Evolutionary conservation across 2,113 vertebrate genomes (phyloP).

Genomic region (Phainopepla nitens): DNA sequence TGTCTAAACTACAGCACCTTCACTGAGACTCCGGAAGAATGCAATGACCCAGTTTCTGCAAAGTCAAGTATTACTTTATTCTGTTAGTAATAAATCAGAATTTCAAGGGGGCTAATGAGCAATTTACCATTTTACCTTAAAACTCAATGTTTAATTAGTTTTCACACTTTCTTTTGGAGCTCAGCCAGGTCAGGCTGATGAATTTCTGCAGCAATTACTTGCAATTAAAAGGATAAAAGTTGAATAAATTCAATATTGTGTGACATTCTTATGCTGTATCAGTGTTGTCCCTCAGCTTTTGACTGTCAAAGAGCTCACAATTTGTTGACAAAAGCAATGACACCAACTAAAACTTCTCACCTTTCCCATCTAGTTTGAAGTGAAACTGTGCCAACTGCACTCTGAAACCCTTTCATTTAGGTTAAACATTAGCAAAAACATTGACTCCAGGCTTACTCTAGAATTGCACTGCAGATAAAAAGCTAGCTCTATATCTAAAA

Average conservation of each 20-base stretch:
- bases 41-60: conserved; percentile 41
- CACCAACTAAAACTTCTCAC: not conserved
- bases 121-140: conserved; percentile 63
- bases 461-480: not conserved
- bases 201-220: conserved; percentile 56
- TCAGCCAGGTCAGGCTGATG: conserved; percentile 42
- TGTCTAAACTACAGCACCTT: not conserved
- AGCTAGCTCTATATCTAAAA: not conserved
- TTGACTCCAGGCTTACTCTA: not conserved
- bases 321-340: not conserved
- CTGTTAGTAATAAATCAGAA: conserved; percentile 42
- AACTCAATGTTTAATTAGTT: conserved; percentile 69
- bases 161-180: conserved; percentile 56
- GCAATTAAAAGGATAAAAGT: conserved; percentile 36
- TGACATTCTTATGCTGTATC: not conserved
- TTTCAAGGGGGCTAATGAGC: conserved; percentile 44
- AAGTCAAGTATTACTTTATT: conserved; percentile 52
- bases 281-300: not conserved
- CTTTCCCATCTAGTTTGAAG: not conserved
- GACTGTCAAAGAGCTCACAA: not conserved
- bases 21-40: not conserved
- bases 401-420: not conserved
- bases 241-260: not conserved
- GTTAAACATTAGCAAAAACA: not conserved
- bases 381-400: not conserved